These are phyloP conservation scores for Temnothorax rugatulus DNA, from an alignment of 2,888 invertebrate species.

Conservation along the genomic window DNA sequence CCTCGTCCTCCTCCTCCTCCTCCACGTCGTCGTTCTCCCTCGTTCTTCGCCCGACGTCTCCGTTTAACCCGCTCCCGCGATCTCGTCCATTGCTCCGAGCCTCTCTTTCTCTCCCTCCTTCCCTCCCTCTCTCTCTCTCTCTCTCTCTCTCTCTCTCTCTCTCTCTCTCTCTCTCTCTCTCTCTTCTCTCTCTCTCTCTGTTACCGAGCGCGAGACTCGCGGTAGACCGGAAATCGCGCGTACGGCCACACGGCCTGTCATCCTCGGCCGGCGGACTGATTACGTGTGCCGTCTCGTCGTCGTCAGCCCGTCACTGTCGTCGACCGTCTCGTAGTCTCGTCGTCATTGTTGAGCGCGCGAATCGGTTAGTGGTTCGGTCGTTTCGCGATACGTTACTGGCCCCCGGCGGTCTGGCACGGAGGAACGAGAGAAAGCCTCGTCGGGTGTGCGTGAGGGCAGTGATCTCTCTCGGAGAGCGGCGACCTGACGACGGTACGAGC, in stretches of 20 bases:
- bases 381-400: constrained; percentile 75
- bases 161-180: neutral
- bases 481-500: constrained; percentile 84
- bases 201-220: constrained; percentile 75
- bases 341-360: constrained; percentile 30
- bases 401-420: constrained; percentile 70
- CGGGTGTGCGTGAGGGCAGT: constrained; percentile 85
- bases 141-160: constrained; percentile 19
- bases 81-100: constrained; percentile 24
- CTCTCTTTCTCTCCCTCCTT: constrained; percentile 27
- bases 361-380: constrained; percentile 57
- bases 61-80: constrained; percentile 28
- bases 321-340: neutral
- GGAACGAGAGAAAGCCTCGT: constrained; percentile 77
- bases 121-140: neutral
- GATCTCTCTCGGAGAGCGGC: constrained; percentile 86
- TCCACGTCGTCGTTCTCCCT: neutral
- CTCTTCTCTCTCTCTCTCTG: constrained; percentile 61
- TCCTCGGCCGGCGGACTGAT: constrained; percentile 28
- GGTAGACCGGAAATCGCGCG: constrained; percentile 74
- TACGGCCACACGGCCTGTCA: constrained; percentile 44
- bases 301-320: neutral
- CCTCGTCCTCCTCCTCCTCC: constrained; percentile 19
- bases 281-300: constrained; percentile 20
- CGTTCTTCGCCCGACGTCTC: constrained; percentile 20